Evolutionary conservation across 1,140 invertebrate genomes (phyloP), one percentile per base, ranked within the genome.

Genomic region (Atta texana): DNA sequence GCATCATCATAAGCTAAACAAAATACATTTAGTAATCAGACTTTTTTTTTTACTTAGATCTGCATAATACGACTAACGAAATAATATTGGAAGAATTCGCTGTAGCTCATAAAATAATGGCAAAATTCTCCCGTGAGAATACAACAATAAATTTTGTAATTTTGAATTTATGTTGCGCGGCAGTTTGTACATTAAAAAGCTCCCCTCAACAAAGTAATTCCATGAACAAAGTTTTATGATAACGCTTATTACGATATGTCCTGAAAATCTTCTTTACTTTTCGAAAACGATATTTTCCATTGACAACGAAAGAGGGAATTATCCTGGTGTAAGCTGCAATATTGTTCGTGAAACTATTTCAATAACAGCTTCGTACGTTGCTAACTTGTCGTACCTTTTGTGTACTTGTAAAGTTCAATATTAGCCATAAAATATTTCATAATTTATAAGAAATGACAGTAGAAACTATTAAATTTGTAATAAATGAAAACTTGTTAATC

Each of bases 281-380:
- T 66, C 0, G 63, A 39, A n/a, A 21, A 24, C 28, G 8, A 44
- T 88, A 89, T 75, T 86, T 80, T 49, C 61, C 53, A 86, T 69
- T 57, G 16, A 24, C 34, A 59, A 44, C 34, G 55, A 82, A 44
- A 44, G 53, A 2, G 24, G 44, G 14, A 51, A 68, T 12, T 71
- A 72, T 55, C n/a, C 28, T 8, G 44, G 12, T 7, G 6, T 31
- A 24, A 44, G 49, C 21, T 51, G 82, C 49, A 86, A 88, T 80
- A 88, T 76, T 53, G 82, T 57, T 44, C 31, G 31, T 6, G n/a
- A 89, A 89, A 89, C 75, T 89, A 89, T 89, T 89, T 89, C 75
- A 89, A 89, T 89, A 89, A 89, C 74, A 76, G 18, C 49, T 39
- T 69, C 12, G 10, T 44, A 31, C 59, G n/a, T 18, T 69, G 14